Evolutionary conservation across 2,888 invertebrate species (phyloP).

Genomic region (Tenthredo livida): DNA sequence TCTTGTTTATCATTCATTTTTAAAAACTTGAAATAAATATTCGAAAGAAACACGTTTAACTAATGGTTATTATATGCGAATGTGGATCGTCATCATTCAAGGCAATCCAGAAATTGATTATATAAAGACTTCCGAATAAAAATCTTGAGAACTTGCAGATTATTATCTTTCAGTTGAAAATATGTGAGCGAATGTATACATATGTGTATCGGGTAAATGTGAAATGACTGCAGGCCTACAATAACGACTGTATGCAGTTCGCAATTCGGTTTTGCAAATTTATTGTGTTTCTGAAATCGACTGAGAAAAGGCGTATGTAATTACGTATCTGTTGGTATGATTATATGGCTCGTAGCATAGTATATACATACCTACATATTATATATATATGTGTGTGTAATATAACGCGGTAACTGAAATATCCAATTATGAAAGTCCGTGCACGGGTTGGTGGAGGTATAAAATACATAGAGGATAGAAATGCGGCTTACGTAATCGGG

Average conservation of each 20-base stretch:
- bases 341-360: not conserved
- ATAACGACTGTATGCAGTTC: too few relatives aligned
- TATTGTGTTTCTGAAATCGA: not conserved
- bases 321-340: not conserved
- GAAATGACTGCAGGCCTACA: too few relatives aligned
- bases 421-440: constrained; percentile 51
- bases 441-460: not conserved
- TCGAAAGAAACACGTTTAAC: not conserved
- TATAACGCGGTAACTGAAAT: constrained; percentile 18
- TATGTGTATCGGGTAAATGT: not conserved
- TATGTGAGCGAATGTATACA: not conserved
- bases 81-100: not conserved
- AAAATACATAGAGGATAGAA: constrained; percentile 37
- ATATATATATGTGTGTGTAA: not conserved
- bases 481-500: constrained; percentile 49
- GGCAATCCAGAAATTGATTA: not conserved
- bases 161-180: not conserved
- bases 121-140: not conserved
- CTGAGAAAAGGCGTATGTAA: not conserved
- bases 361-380: too few relatives aligned
- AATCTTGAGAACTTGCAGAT: not conserved
- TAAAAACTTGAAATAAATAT: not conserved
- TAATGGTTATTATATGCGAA: not conserved
- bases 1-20: not conserved
- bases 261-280: not conserved